Evolutionary conservation across 2,797 vertebrate species (phyloP).

Genomic region (Prionace glauca): DNA sequence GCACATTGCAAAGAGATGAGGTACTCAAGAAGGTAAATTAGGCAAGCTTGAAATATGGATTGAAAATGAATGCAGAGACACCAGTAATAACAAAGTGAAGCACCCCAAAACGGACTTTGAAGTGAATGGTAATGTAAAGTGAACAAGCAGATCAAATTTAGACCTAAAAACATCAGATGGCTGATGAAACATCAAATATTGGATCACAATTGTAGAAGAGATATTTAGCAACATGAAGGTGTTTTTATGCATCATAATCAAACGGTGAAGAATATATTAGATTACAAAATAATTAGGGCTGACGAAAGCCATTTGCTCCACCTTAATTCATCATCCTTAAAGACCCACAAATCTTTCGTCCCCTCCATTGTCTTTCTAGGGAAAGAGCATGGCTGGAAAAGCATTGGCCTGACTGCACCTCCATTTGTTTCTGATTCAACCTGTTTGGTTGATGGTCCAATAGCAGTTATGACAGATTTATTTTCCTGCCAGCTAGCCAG

Average conservation of each 20-base stretch:
- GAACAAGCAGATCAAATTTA: neutral
- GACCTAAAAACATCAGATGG: too few species aligned
- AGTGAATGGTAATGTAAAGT: neutral
- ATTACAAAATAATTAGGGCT: neutral
- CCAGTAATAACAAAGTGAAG: neutral
- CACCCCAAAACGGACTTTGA: neutral
- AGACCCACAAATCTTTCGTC: neutral
- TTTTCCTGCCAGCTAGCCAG: conserved; percentile 4
- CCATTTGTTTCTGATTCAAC: neutral
- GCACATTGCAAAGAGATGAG: neutral
- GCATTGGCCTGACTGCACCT: neutral
- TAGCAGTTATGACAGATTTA: conserved; percentile 23
- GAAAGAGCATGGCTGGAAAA: neutral
- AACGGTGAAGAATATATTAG: neutral
- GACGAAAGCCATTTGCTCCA: neutral
- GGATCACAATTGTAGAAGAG: neutral
- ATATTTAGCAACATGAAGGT: neutral
- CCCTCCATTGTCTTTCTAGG: neutral
- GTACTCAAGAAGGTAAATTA: neutral
- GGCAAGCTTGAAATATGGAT: neutral
- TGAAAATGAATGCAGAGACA: neutral
- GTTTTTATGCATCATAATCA: neutral
- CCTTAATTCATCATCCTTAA: neutral
- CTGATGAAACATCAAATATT: neutral
- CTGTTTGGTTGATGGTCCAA: neutral